A percentile compares a stretch with the other conserved stretches of the same genome.
These are phyloP conservation scores for Siphamia tubifer DNA, from an alignment of 2,113 vertebrate species.

Conservation along the genomic window DNA sequence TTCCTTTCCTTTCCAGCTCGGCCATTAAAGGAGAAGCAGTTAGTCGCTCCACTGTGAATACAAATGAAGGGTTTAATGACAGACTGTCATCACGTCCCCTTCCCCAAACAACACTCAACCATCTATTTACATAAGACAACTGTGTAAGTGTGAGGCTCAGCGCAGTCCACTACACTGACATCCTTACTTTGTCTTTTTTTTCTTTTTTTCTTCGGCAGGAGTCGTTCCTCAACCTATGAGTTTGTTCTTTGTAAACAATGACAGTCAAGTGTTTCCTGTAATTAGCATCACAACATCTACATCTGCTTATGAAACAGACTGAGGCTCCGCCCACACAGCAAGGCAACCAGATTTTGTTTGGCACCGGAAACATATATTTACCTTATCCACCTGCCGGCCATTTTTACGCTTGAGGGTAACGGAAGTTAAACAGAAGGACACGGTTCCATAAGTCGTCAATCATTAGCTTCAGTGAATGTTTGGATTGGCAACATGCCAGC, in stretches of 20 bases:
- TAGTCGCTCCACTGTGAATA: slow-evolving; percentile 45
- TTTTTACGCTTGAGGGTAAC: no score
- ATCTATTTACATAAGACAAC: slow-evolving; percentile 50
- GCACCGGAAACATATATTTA: no score
- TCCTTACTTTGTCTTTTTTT: slow-evolving; percentile 5
- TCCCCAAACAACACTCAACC: slow-evolving; percentile 33
- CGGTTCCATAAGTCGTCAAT: no score
- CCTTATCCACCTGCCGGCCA: no score
- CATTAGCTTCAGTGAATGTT: no score
- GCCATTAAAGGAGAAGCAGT: slow-evolving; percentile 37
- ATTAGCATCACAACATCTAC: slow-evolving; percentile 46
- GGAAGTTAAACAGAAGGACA: no score
- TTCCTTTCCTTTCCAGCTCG: background rate
- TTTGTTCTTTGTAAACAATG: slow-evolving; percentile 45
- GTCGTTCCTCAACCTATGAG: slow-evolving; percentile 25
- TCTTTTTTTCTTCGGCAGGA: slow-evolving; percentile 46
- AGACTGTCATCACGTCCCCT: slow-evolving; percentile 40
- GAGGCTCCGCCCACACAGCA: no score
- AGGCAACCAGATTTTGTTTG: no score
- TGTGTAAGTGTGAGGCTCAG: slow-evolving; percentile 30
- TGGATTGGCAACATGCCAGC: no score
- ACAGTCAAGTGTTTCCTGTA: slow-evolving; percentile 54
- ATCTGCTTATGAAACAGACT: slow-evolving; percentile 19
- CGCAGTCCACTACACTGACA: background rate
- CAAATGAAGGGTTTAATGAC: slow-evolving; percentile 60